phyloP scores from a whole-genome alignment of 2,113 vertebrate species.

The Pteruthius melanotis region DNA sequence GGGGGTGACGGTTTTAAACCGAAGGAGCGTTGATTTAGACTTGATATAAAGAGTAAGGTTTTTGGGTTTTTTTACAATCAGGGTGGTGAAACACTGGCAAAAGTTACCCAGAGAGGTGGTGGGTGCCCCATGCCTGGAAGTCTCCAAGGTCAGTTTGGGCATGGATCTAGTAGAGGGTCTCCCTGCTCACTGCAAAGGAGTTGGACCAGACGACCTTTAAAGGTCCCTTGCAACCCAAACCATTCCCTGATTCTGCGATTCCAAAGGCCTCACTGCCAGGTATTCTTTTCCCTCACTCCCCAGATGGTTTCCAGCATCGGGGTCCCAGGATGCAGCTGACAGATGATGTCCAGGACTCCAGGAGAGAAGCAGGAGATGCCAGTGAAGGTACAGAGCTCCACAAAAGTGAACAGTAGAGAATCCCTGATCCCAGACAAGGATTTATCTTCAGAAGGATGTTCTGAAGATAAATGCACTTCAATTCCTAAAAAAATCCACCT shows the following conservation, averaged over 20 bases:
- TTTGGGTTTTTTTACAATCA: too few relatives aligned
- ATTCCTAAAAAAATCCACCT: neutral
- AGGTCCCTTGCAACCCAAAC: neutral
- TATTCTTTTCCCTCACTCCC: neutral
- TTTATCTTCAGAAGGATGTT: neutral
- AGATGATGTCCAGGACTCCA: rapidly evolving
- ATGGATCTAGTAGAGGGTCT: neutral
- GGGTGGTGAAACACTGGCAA: too few relatives aligned
- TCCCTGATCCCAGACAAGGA: neutral
- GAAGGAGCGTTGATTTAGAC: neutral
- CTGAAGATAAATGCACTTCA: too few relatives aligned
- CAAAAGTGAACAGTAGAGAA: neutral
- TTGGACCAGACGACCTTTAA: neutral
- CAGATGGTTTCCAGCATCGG: rapidly evolving
- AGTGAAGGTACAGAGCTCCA: neutral
- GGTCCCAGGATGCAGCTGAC: rapidly evolving
- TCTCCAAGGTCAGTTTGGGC: neutral
- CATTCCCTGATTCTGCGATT: neutral
- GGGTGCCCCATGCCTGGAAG: neutral
- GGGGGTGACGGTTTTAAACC: neutral
- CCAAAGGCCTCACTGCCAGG: neutral
- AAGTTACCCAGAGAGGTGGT: too few relatives aligned
- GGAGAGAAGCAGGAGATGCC: neutral
- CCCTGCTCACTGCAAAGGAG: neutral
- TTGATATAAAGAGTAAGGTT: neutral